Base-by-base conservation (phyloP, 2,797 vertebrate genomes). In the Periophthalmus magnuspinnatus region DNA sequence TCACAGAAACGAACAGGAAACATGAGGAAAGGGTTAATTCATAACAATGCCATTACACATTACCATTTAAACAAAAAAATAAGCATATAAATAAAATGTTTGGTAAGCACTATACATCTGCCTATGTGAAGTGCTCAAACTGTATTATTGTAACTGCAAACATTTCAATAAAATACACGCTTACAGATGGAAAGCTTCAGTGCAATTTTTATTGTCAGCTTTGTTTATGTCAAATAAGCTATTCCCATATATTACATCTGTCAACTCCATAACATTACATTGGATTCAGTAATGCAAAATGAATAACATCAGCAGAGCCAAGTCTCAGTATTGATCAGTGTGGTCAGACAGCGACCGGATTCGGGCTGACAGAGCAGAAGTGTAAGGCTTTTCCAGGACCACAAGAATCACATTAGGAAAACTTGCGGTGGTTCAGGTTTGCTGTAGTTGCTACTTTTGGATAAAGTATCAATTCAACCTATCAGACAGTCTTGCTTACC, bases 271-370 rank as follows among this genome's bases (percentile, higher is more conserved):
- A 24, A 17, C 61, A 47, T 47, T 63, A 41, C 13, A 45, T 28
- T 47, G 38, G 21, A 63, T 47, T 63, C 22, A 41, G 36, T 32
- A 65, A 65, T 50, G 16, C 24, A 33, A 65, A 65, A 65, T 48
- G 41, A 65, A 28, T 65, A 65, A 50, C 62, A 65, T 65, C 63
- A 65, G 63, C 47, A 65, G 63, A 33, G 47, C 28, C 63, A 50
- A n/a, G 41, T 48, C 19, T 24, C 32, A 65, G 45, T 52, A 65
- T 65, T 50, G 63, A 65, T 65, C 28, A 65, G 5, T 65, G 45
- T 52, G 63, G 63, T 65, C 63, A 65, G 63, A 65, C 28, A 65
- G 45, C 47, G 63, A 45, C 28, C 13, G 45, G 24, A 6, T 33
- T 65, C 16, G 45, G 62, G 62, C 62, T 65, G 47, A 50, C 63